Percentiles rank a stretch among this genome's conserved stretches.
These are phyloP conservation scores for Phyllostomus discolor DNA, from an alignment of 2,113 vertebrate species.

Conservation along the genomic window DNA sequence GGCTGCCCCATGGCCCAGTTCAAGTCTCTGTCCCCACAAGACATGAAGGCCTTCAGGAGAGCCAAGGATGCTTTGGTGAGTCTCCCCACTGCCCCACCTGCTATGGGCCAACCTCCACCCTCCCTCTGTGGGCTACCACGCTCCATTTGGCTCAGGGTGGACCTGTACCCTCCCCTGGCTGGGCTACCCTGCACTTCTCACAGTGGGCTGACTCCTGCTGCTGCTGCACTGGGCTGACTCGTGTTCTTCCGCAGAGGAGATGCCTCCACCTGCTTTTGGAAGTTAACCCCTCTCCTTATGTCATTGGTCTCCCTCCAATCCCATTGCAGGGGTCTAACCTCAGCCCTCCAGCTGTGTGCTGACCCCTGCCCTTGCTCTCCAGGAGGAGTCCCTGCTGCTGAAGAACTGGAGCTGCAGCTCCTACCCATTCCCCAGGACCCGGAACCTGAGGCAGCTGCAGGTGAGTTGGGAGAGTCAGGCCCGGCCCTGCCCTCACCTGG, in stretches of 20 bases:
- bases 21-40: not conserved
- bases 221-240: not conserved
- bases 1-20: conserved; percentile 68
- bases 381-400: conserved; percentile 10
- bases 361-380: not conserved
- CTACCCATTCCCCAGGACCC: not conserved
- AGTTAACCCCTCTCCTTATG: rapidly evolving
- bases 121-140: not conserved
- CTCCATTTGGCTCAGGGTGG: rapidly evolving
- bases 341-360: not conserved
- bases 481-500: not conserved
- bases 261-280: not conserved
- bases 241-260: rapidly evolving
- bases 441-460: not conserved
- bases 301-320: rapidly evolving
- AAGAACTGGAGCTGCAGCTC: not conserved
- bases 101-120: not conserved
- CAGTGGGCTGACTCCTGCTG: not conserved
- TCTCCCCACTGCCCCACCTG: not conserved
- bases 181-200: not conserved
- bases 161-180: rapidly evolving
- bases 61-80: conserved; percentile 72
- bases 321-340: not conserved
- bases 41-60: conserved; percentile 17
- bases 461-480: not conserved